Conservation (phyloP, 2,113 vertebrate genomes). For the Seriola rivoliana region DNA sequence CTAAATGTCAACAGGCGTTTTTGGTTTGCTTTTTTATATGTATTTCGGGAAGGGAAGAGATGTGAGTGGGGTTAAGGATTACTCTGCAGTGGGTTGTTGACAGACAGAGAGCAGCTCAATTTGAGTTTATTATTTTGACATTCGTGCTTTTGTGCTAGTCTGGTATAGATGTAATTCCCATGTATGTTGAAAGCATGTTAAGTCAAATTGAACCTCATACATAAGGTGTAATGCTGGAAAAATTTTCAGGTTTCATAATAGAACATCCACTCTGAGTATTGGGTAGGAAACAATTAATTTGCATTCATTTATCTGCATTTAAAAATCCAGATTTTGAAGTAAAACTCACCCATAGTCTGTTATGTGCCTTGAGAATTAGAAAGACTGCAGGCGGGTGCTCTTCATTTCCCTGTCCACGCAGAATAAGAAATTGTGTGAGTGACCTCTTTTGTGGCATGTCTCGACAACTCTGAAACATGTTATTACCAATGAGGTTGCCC, state of each 20-base stretch:
- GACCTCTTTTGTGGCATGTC: slow-evolving; percentile 32
- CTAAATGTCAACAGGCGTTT: neutral
- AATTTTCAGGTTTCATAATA: neutral
- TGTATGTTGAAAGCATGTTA: neutral
- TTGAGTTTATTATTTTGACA: neutral
- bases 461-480: slow-evolving; percentile 37
- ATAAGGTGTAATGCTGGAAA: neutral
- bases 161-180: neutral
- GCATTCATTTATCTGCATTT: neutral
- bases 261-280: neutral
- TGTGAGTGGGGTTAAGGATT: neutral
- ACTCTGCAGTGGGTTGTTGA: neutral
- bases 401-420: slow-evolving; percentile 13
- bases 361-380: neutral
- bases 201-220: neutral
- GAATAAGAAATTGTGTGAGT: neutral
- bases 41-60: neutral
- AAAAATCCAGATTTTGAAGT: neutral
- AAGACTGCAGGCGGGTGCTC: neutral
- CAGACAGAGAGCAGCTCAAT: neutral
- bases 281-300: too few species aligned
- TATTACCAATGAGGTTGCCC: slow-evolving; percentile 33
- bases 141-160: neutral
- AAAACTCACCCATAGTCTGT: neutral
- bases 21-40: neutral